Conservation (phyloP, 2,113 vertebrate species). For the Alethe diademata region DNA sequence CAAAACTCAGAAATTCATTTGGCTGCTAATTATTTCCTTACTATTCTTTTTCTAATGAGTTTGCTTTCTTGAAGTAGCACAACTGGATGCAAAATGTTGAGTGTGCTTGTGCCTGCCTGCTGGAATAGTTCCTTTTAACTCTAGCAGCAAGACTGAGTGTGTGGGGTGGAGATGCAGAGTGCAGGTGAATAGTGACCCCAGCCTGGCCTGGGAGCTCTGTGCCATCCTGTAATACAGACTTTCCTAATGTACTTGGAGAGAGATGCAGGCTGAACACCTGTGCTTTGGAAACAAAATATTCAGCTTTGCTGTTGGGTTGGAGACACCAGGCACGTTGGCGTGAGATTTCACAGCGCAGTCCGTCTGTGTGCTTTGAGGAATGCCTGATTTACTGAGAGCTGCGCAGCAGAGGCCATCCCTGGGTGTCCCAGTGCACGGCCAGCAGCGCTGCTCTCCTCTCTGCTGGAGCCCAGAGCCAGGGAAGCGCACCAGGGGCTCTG, state of each 20-base stretch:
- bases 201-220: not conserved
- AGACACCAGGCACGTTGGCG: fast-evolving
- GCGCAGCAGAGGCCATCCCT: fast-evolving
- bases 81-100: not conserved
- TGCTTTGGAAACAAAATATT: not conserved
- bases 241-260: not conserved
- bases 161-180: not conserved
- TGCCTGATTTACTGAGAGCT: not conserved
- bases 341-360: not conserved
- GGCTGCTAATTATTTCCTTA: not conserved
- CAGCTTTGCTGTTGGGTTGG: not conserved
- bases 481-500: not conserved
- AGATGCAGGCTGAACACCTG: not conserved
- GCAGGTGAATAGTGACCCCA: fast-evolving
- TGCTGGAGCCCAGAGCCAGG: not conserved
- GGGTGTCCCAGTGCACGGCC: not conserved
- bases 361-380: fast-evolving
- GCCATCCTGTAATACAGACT: no score
- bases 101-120: not conserved
- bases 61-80: not conserved
- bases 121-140: not conserved
- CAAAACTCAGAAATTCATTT: not conserved
- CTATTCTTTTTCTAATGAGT: not conserved
- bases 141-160: no score
- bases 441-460: not conserved